Conservation (phyloP, 1,140 invertebrate species). For the Aleiodes sp. region DNA sequence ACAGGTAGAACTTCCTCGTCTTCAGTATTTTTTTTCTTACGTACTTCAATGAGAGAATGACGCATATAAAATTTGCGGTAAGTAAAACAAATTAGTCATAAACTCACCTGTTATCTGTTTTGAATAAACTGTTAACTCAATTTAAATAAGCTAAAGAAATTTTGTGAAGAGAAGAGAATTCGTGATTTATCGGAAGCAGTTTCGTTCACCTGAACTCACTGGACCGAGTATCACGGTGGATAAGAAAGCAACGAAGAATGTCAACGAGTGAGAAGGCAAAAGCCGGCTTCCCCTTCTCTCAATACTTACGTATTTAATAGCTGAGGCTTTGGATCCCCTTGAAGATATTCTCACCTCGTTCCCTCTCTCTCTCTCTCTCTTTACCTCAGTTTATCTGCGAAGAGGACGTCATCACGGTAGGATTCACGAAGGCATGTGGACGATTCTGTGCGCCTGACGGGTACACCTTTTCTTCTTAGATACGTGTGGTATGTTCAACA, state of each 20-base stretch:
- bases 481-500: not conserved
- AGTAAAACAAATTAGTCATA: too few relatives aligned
- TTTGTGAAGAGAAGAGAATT: not conserved
- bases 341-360: not conserved
- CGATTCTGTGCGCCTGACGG: not conserved
- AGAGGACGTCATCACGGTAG: not conserved
- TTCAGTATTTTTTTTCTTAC: not conserved
- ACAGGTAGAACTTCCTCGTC: not conserved
- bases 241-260: not conserved
- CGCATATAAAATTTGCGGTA: too few relatives aligned
- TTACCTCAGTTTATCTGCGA: too few relatives aligned
- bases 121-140: too few relatives aligned
- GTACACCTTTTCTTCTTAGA: not conserved
- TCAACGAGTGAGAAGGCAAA: not conserved
- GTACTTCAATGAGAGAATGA: not conserved
- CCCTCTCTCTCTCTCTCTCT: not conserved
- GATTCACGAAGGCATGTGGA: not conserved
- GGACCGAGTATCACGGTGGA: too few relatives aligned
- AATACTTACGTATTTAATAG: not conserved
- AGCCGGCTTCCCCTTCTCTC: not conserved
- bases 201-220: not conserved
- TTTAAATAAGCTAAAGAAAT: too few relatives aligned
- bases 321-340: not conserved
- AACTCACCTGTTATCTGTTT: too few relatives aligned
- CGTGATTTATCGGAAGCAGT: not conserved